These are phyloP conservation scores for Strix occidentalis DNA, from an alignment of 2,797 vertebrate species.

Conservation along the genomic window DNA sequence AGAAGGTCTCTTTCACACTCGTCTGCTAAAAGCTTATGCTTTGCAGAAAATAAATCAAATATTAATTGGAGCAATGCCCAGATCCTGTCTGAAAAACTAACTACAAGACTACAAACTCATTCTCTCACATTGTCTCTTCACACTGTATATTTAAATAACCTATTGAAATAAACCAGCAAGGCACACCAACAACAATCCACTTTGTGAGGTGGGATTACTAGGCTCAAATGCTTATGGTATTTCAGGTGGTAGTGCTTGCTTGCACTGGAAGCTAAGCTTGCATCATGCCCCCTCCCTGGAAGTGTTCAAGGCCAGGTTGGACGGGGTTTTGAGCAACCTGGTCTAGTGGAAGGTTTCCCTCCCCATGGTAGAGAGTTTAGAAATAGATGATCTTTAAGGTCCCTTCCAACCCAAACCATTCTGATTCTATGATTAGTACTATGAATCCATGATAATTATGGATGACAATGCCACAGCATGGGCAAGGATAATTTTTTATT, in stretches of 20 bases:
- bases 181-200: not conserved
- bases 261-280: not conserved
- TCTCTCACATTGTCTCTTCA: not conserved
- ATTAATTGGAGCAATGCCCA: constrained; percentile 38
- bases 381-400: too few relatives aligned
- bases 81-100: not conserved
- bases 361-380: too few relatives aligned
- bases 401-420: too few relatives aligned
- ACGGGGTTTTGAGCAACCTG: too few relatives aligned
- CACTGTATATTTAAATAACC: constrained; percentile 4
- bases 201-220: not conserved
- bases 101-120: not conserved
- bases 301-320: too few relatives aligned
- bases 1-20: not conserved
- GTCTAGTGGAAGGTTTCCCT: too few relatives aligned
- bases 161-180: not conserved
- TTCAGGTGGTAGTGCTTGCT: not conserved
- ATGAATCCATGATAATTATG: not conserved
- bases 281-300: not conserved
- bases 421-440: not conserved
- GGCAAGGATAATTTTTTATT: not conserved
- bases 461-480: not conserved
- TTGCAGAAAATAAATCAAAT: constrained; percentile 48
- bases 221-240: not conserved
- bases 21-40: constrained; percentile 28